phyloP scores from a whole-genome alignment of 2,797 vertebrate species.

The Phaenicophaeus curvirostris region DNA sequence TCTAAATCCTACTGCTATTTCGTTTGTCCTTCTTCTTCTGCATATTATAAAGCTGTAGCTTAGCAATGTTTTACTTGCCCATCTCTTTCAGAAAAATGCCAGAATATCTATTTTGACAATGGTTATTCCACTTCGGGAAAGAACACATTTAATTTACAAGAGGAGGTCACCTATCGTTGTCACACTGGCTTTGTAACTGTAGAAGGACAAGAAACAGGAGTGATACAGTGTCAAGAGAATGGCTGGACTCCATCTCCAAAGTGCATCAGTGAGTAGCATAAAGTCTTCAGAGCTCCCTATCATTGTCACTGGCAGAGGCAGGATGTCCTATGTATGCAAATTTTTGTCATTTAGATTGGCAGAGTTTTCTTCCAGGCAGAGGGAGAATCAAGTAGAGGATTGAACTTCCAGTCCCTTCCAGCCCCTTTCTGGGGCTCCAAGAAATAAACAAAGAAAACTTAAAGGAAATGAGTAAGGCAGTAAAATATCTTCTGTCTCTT shows the following conservation, averaged over 20 bases:
- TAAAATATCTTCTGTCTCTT: neutral
- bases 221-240: neutral
- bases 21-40: neutral
- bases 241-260: conserved; percentile 64
- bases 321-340: neutral
- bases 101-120: rapidly evolving
- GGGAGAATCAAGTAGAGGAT: neutral
- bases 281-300: neutral
- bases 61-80: neutral
- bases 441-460: neutral
- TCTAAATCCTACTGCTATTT: neutral
- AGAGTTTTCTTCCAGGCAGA: neutral
- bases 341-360: neutral
- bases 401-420: neutral
- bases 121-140: neutral
- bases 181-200: neutral
- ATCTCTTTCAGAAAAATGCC: conserved; percentile 58
- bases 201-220: neutral
- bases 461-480: neutral
- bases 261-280: conserved; percentile 71
- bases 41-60: neutral
- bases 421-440: neutral
- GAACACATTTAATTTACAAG: rapidly evolving
- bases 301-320: neutral
- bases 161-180: neutral